These are phyloP conservation scores for Lysandra bellargus DNA, from an alignment of 2,888 invertebrate species.

Conservation along the genomic window DNA sequence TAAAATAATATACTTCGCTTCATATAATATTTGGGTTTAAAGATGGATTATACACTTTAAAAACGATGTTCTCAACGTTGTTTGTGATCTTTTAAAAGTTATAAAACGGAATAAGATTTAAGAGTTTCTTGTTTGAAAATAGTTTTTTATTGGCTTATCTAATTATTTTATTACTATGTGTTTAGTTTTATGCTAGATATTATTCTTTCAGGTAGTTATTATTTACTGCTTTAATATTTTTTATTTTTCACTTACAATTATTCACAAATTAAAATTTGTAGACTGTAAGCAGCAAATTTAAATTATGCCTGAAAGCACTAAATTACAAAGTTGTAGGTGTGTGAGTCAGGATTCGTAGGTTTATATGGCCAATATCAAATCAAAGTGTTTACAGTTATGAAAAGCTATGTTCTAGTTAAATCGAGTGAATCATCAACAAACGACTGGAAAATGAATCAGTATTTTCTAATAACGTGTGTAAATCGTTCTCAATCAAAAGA, in stretches of 20 bases:
- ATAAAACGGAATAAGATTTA: background rate
- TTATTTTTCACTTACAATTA: too few species aligned
- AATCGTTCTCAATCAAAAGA: background rate
- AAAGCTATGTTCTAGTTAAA: background rate
- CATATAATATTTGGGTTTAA: background rate
- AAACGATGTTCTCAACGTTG: background rate
- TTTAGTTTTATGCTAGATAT: background rate
- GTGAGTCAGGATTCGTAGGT: background rate
- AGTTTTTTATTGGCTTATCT: background rate
- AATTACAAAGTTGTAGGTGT: background rate
- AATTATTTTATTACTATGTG: background rate
- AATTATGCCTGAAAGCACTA: background rate
- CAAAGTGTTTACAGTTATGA: background rate
- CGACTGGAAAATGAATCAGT: background rate
- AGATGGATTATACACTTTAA: background rate
- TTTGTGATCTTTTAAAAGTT: background rate
- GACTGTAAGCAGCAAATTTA: background rate
- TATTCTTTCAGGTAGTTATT: too few species aligned
- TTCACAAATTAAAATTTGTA: too few species aligned
- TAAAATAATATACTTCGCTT: background rate
- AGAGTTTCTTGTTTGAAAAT: background rate
- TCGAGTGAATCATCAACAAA: background rate
- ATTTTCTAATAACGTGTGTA: background rate
- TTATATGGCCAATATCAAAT: background rate
- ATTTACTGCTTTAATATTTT: too few species aligned